Percentiles rank a stretch among this genome's conserved stretches.
These are phyloP conservation scores for Poecilia picta DNA, from an alignment of 2,797 vertebrate genomes.

Conservation along the genomic window DNA sequence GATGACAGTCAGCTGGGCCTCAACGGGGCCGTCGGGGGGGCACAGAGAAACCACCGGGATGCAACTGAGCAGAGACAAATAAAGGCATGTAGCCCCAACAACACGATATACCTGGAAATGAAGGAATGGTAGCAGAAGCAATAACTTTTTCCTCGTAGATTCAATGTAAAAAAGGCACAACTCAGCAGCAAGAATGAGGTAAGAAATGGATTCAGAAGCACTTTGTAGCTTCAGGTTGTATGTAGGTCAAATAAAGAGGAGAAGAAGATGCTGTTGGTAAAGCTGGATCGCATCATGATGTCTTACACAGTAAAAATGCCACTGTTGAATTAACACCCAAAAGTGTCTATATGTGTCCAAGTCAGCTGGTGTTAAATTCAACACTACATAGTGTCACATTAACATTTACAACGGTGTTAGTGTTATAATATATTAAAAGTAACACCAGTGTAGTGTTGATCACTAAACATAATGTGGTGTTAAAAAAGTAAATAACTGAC, in stretches of 20 bases:
- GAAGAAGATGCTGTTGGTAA: slow-evolving; percentile 6
- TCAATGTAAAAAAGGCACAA: slow-evolving; percentile 12
- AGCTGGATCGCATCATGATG: not conserved
- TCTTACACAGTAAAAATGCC: not conserved
- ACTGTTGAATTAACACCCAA: no score
- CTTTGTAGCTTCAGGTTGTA: slow-evolving; percentile 34
- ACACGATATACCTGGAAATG: slow-evolving; percentile 12
- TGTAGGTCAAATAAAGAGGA: slow-evolving; percentile 48
- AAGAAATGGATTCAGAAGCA: slow-evolving; percentile 41
- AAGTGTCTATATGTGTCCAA: no score
- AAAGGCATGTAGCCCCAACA: slow-evolving; percentile 7
- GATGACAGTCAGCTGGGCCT: slow-evolving; percentile 64
- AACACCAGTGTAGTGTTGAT: no score
- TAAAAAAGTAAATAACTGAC: no score
- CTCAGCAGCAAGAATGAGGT: slow-evolving; percentile 48
- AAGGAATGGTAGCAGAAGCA: slow-evolving; percentile 1
- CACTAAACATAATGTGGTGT: no score
- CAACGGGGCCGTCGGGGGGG: slow-evolving; percentile 74
- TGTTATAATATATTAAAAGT: no score
- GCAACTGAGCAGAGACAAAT: slow-evolving; percentile 59
- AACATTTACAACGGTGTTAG: no score
- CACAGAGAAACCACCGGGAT: slow-evolving; percentile 81
- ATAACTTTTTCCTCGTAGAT: slow-evolving; percentile 19
- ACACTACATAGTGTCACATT: no score
- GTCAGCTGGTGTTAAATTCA: no score